Conservation (phyloP, 2,113 vertebrate species). For the Pluvianellus socialis region DNA sequence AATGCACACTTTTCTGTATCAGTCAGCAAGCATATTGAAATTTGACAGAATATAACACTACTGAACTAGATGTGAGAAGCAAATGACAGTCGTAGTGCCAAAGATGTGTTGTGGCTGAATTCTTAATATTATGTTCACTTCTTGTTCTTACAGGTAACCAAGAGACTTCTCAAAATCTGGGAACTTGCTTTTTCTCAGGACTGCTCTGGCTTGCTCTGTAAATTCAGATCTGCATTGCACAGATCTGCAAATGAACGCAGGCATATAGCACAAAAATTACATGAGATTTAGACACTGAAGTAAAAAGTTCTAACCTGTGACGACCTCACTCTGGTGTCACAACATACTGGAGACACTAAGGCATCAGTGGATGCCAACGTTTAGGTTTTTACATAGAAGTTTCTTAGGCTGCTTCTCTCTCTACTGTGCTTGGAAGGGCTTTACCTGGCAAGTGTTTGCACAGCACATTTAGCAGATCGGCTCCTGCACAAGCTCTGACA, state of each 20-base stretch:
- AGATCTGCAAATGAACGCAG: not conserved
- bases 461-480: not conserved
- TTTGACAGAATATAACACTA: not conserved
- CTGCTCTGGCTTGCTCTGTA: not conserved
- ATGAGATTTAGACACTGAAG: not conserved
- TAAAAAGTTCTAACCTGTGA: not conserved
- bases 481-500: not conserved
- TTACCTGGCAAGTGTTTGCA: not conserved
- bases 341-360: not conserved
- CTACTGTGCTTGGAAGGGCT: not conserved
- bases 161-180: not conserved
- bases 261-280: not conserved
- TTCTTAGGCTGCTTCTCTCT: not conserved
- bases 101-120: not conserved
- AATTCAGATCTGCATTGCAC: not conserved
- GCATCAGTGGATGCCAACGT: not conserved
- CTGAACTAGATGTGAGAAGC: not conserved
- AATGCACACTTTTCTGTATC: not conserved
- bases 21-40: not conserved
- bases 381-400: not conserved
- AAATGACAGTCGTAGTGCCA: not conserved
- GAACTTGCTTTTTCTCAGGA: not conserved
- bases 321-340: not conserved
- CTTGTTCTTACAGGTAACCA: not conserved
- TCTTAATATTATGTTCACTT: not conserved